These are phyloP conservation scores for Manacus vitellinus DNA, from an alignment of 2,113 vertebrate genomes.

Conservation along the genomic window DNA sequence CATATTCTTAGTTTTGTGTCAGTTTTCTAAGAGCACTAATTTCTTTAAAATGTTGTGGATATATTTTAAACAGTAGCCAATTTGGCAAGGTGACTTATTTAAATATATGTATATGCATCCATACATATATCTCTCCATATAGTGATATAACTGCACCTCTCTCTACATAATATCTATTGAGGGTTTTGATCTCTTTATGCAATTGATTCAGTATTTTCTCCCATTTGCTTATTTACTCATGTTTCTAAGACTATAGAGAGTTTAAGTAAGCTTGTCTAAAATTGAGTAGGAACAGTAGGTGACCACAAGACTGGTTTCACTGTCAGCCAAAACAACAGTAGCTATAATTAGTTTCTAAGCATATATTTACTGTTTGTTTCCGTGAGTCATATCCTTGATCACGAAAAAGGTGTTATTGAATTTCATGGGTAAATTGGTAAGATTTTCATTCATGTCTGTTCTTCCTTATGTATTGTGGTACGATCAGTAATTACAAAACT, in stretches of 20 bases:
- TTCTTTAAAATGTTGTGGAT: neutral
- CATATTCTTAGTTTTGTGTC: neutral
- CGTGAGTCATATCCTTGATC: neutral
- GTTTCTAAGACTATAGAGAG: neutral
- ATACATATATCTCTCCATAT: neutral
- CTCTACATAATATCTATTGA: neutral
- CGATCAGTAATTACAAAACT: neutral
- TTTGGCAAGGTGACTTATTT: neutral
- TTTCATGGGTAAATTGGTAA: neutral
- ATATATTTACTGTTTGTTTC: neutral
- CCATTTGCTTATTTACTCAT: neutral
- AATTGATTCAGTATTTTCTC: neutral
- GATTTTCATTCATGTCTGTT: neutral
- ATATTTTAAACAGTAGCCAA: neutral
- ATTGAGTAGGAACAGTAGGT: neutral
- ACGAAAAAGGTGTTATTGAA: neutral
- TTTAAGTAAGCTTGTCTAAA: neutral
- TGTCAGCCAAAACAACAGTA: neutral
- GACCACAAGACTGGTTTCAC: neutral
- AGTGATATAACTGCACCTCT: neutral
- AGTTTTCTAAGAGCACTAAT: neutral
- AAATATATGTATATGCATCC: neutral
- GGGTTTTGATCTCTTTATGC: neutral
- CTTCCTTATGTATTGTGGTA: neutral
- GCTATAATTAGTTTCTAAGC: neutral